Evolutionary conservation across 2,888 invertebrate genomes (phyloP), one percentile per base, ranked within the genome.

Genomic region (Rutpela maculata): DNA sequence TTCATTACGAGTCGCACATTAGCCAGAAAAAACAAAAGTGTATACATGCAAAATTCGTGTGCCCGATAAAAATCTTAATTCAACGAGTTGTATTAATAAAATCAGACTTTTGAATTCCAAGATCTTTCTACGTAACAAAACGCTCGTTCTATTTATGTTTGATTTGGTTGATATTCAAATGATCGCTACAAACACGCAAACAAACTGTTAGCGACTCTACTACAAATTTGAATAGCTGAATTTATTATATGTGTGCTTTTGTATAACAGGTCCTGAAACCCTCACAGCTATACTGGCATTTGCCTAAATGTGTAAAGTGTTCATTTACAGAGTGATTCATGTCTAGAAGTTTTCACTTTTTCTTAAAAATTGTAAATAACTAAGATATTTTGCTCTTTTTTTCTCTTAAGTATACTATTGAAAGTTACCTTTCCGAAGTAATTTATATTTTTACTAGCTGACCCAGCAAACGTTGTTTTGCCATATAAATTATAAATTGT

Each of bases 91-190:
- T 84, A 85, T 84, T 84, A 85, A 85, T 85, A 85, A 85, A 85
- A 81, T 82, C 80, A 80, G 82, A 83, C 81, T 81, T 85, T 85
- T 80, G 82, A 84, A 84, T 83, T 83, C 81, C 81, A 76, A 83
- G 85, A 85, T 84, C 80, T 83, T 78, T 81, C 80, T 82, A 81
- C 80, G 84, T 83, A 85, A 86, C 87, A 87, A 87, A 87, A 87
- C 87, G 87, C 81, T 84, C 83, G 84, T 83, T 85, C 85, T 84
- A 86, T 87, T 86, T 86, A 84, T 86, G 86, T 86, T 86, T 86
- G 86, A 86, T 87, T 82, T 82, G 82, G 80, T 81, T 84, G 87
- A 87, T 87, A 87, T 87, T 86, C 87, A 87, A 87, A 87, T 87
- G 85, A 85, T 84, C 81, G 80, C 78, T 78, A 76, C 78, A 62